phyloP scores from a whole-genome alignment of 1,140 invertebrate genomes.

The Nasonia longicornis region DNA sequence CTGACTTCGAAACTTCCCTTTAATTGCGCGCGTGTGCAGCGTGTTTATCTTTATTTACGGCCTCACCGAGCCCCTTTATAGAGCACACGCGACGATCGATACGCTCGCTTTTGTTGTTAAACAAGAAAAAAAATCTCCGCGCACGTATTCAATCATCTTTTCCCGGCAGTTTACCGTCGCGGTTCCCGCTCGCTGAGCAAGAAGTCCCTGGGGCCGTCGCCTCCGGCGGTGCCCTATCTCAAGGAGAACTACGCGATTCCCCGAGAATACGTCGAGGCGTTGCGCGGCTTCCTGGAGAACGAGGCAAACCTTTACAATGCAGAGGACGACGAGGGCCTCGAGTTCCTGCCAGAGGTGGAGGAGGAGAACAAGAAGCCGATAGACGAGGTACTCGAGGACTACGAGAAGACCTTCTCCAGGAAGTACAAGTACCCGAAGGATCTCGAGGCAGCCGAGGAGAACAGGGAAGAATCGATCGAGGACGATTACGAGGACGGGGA shows the following conservation, averaged over 20 bases:
- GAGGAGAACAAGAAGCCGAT: background rate
- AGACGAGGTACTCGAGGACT: slow-evolving; percentile 54
- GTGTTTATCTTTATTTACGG: too few species aligned
- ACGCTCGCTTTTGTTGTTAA: too few species aligned
- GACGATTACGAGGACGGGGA: slow-evolving; percentile 70
- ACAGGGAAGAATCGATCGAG: background rate
- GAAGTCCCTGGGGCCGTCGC: background rate
- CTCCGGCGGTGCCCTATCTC: background rate
- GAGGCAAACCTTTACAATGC: slow-evolving; percentile 3
- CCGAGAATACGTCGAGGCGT: slow-evolving; percentile 28
- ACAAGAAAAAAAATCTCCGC: background rate
- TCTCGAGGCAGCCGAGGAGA: slow-evolving; percentile 14
- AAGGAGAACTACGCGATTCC: slow-evolving; percentile 21
- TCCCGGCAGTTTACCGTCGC: slow-evolving; percentile 29
- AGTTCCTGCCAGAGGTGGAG: slow-evolving; percentile 16
- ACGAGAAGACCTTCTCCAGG: slow-evolving; percentile 56
- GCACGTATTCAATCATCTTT: background rate
- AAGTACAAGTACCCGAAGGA: slow-evolving; percentile 55
- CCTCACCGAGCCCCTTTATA: too few species aligned
- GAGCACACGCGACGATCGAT: too few species aligned
- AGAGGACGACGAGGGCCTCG: background rate
- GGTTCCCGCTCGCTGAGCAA: slow-evolving; percentile 29
- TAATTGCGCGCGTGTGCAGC: too few species aligned
- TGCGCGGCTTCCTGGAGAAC: slow-evolving; percentile 12
- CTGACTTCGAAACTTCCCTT: too few species aligned